Conservation (phyloP, 2,888 invertebrate species). For the Drosophila hamatofila region DNA sequence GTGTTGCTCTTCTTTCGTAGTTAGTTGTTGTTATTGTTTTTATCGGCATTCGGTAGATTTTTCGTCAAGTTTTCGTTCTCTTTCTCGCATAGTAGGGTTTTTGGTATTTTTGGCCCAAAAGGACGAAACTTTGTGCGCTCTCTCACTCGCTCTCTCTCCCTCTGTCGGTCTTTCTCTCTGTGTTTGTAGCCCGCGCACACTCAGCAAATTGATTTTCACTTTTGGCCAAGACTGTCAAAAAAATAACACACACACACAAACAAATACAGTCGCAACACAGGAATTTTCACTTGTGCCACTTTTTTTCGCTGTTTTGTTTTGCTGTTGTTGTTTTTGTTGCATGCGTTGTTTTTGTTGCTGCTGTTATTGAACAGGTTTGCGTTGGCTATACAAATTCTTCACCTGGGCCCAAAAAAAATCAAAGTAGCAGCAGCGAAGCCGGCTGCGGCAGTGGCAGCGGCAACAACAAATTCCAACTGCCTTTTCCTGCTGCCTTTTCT, state of each 20-base stretch:
- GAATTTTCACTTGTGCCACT: conserved; percentile 82
- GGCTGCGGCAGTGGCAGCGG: conserved; percentile 29
- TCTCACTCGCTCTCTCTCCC: conserved; percentile 14
- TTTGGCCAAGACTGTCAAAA: conserved; percentile 75
- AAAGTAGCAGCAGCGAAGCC: conserved; percentile 41
- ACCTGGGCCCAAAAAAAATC: conserved; percentile 47
- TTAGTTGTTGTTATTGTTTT: conserved; percentile 38
- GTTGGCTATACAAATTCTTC: conserved; percentile 51
- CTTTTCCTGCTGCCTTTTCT: conserved; percentile 66
- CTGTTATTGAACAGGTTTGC: conserved; percentile 65
- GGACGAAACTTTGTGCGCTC: conserved; percentile 49
- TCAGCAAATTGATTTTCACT: conserved; percentile 77
- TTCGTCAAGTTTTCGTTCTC: conserved; percentile 62
- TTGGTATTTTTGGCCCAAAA: conserved; percentile 53
- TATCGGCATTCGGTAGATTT: conserved; percentile 50
- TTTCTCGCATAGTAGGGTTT: conserved; percentile 59
- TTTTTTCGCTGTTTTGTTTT: conserved; percentile 61
- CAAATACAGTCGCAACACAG: conserved; percentile 57
- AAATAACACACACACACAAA: conserved; percentile 49
- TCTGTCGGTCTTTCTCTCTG: conserved; percentile 23
- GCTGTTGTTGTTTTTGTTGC: conserved; percentile 29
- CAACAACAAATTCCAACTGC: conserved; percentile 59
- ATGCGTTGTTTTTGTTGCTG: conserved; percentile 30
- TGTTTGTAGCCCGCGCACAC: conserved; percentile 63
- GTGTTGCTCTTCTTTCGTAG: conserved; percentile 28